Base-by-base conservation (phyloP, 2,888 invertebrate species). In the Archips xylosteana region DNA sequence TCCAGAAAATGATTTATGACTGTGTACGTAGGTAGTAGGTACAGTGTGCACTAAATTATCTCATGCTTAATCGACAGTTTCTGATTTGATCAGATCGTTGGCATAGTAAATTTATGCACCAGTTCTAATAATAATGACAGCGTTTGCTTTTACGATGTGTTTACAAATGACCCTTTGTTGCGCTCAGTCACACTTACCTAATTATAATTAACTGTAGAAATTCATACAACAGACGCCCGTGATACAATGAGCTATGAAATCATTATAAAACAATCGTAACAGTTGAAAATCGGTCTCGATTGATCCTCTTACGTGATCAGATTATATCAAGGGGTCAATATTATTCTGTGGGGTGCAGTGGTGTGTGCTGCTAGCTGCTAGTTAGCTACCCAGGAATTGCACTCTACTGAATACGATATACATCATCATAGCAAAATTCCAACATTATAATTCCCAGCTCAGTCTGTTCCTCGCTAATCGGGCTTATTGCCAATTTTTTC, bases 401-500 rank as follows among this genome's bases (percentile, higher is more conserved):
- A n/a, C n/a, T n/a, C n/a, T n/a, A 51, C 23, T 23, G 23, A 23
- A 49, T 73, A 47, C 51, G 32, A 60, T 45, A 13, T 39, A 42
- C 5, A 34, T 59, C 15, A 73, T 59, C 15, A 73, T 60, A 70
- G 70, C 59, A 32, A 57, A 68, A 74, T 64, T 80, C 77, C 75
- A 77, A 81, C 83, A 85, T 86, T 65, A 74, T 74, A 64, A 70
- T 70, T 45, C 60, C 42, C 60, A 54, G 57, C 42, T 54, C 57
- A 51, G 66, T 67, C 42, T 34, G 60, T 70, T 57, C 36, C 54
- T 13, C 60, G 69, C 70, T 70, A 79, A 81, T 85, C 87, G 88
- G 92, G 92, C 87, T 69, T 78, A 69, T 76, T 85, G 92, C 93
- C 93, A 92, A 91, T 86, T 89, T 91, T 92, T 92, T 87, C 81